Percentiles rank a stretch among this genome's conserved stretches.
phyloP scores from a whole-genome alignment of 2,888 invertebrate species.

The Papilio demoleus region DNA sequence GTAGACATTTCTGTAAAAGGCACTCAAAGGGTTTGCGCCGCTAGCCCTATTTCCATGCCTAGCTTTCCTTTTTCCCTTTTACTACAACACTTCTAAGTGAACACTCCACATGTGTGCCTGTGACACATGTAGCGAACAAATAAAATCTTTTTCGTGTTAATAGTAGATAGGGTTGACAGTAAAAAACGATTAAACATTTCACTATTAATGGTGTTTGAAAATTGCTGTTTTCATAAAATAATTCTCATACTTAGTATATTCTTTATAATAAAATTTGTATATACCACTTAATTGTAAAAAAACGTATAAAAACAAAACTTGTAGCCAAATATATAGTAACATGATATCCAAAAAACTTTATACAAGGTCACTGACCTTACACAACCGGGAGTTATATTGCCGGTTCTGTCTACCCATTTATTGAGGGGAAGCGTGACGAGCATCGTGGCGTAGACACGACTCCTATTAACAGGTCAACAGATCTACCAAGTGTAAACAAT shows the following conservation, averaged over 20 bases:
- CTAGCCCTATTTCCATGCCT: background rate
- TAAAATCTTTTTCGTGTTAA: constrained; percentile 6
- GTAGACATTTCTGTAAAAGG: constrained; percentile 16
- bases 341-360: background rate
- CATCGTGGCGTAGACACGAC: background rate
- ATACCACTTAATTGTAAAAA: no score
- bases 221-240: background rate
- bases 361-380: constrained; percentile 24
- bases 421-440: background rate
- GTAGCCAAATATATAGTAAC: background rate
- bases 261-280: no score
- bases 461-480: constrained; percentile 26
- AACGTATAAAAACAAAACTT: no score
- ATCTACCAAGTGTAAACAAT: constrained; percentile 25
- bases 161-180: background rate
- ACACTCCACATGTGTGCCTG: constrained; percentile 21
- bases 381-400: background rate
- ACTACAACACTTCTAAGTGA: background rate
- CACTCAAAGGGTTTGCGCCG: constrained; percentile 28
- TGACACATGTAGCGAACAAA: background rate
- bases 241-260: background rate
- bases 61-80: constrained; percentile 18
- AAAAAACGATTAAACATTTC: background rate
- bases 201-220: background rate
- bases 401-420: background rate